Percentiles rank a stretch among this genome's conserved stretches.
Evolutionary conservation across 2,797 vertebrate genomes (phyloP).

Genomic region (Melanotaenia parkinsoni): DNA sequence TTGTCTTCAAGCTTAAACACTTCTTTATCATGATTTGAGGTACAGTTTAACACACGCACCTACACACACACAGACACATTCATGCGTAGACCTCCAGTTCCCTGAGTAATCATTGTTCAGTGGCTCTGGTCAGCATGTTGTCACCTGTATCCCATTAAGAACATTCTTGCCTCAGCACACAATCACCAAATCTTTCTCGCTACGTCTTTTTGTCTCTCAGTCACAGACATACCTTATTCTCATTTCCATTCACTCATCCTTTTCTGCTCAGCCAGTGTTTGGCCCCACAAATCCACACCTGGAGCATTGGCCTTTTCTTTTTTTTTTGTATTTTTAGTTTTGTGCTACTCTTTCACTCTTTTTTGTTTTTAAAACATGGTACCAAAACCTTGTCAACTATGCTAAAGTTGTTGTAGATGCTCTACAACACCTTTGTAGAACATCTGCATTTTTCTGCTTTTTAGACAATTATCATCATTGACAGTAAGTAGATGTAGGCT

Average conservation of each 20-base stretch:
- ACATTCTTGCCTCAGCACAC: conserved; percentile 80
- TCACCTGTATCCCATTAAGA: conserved; percentile 85
- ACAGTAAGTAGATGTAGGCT: conserved; percentile 38
- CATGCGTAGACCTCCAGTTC: conserved; percentile 47
- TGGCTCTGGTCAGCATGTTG: conserved; percentile 82
- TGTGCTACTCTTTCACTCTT: conserved; percentile 40
- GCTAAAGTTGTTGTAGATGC: background rate
- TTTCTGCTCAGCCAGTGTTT: conserved; percentile 48
- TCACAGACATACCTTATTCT: conserved; percentile 29
- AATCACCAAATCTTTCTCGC: conserved; percentile 50
- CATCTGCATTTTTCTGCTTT: conserved; percentile 47
- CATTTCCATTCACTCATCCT: conserved; percentile 58
- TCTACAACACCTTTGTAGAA: conserved; percentile 36
- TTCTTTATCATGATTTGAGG: background rate
- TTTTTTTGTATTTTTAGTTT: conserved; percentile 26
- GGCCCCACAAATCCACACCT: conserved; percentile 61
- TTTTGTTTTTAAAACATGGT: conserved; percentile 8
- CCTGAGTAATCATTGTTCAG: conserved; percentile 79
- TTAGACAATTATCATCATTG: conserved; percentile 34
- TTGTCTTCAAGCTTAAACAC: conserved; percentile 4
- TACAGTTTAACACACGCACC: conserved; percentile 14
- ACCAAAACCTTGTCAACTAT: conserved; percentile 50
- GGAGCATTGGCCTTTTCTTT: conserved; percentile 47
- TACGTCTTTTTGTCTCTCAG: conserved; percentile 11
- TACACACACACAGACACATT: conserved; percentile 26